A percentile compares a stretch with the other conserved stretches of the same genome.
Evolutionary conservation across 2,113 vertebrate genomes (phyloP).

Genomic region (Sisor rabdophorus): DNA sequence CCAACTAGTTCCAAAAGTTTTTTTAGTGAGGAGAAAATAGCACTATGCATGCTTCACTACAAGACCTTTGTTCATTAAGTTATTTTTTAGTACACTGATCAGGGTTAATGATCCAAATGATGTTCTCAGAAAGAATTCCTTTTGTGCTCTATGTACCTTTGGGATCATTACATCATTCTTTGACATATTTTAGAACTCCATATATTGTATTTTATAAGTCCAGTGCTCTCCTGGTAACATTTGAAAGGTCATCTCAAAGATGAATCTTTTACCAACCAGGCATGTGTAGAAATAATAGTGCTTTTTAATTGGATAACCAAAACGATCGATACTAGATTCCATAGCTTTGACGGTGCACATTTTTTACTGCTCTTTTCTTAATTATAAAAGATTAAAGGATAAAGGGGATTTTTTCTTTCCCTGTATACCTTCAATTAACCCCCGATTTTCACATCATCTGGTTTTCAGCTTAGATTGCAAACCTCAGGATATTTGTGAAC

Average conservation of each 20-base stretch:
- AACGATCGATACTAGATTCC: conserved; percentile 12
- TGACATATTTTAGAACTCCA: conserved; percentile 7
- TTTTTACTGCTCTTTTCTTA: conserved; percentile 22
- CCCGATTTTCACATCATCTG: background rate
- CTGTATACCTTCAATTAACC: conserved; percentile 1
- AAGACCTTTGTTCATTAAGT: conserved; percentile 8
- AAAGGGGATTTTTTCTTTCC: background rate
- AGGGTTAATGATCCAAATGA: background rate
- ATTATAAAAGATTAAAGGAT: conserved; percentile 26
- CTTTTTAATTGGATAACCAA: conserved; percentile 25
- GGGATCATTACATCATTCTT: conserved; percentile 17
- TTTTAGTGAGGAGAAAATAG: background rate
- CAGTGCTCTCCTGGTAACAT: conserved; percentile 5
- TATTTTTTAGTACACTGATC: background rate
- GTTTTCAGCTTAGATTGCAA: background rate
- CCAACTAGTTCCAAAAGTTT: conserved; percentile 1
- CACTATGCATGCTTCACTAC: conserved; percentile 5
- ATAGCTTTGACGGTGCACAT: conserved; percentile 18
- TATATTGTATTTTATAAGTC: conserved; percentile 10
- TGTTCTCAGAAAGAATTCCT: conserved; percentile 1
- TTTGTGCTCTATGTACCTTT: conserved; percentile 9
- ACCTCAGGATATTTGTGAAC: background rate
- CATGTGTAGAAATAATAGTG: conserved; percentile 2
- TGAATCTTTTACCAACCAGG: conserved; percentile 21
- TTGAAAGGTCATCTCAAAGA: conserved; percentile 25